Evolutionary conservation across 1,140 invertebrate genomes (phyloP).

Genomic region (Drosophila asahinai): DNA sequence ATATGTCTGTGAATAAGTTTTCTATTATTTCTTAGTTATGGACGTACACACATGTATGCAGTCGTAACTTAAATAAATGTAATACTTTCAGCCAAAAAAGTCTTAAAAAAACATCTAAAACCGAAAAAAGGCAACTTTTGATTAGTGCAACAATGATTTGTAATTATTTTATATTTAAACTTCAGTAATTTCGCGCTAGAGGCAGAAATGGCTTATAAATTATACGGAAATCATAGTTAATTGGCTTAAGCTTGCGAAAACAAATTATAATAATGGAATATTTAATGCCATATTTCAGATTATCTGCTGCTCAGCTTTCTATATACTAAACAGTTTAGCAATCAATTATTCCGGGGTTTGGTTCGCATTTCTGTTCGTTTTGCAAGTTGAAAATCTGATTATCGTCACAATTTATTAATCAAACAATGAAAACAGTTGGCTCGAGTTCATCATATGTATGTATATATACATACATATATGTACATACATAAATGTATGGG

Average conservation of each 20-base stretch:
- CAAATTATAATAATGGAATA: background rate
- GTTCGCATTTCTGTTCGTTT: constrained; percentile 1
- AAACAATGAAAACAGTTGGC: constrained; percentile 11
- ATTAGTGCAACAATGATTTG: background rate
- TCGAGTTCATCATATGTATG: background rate
- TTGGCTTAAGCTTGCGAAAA: background rate
- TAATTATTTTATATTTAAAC: background rate
- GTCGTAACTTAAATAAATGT: background rate
- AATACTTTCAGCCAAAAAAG: background rate
- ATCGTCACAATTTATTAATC: constrained; percentile 22
- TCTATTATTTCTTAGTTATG: too few species aligned
- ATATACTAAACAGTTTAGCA: background rate
- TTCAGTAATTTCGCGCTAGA: background rate
- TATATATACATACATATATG: too few species aligned
- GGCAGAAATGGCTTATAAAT: background rate
- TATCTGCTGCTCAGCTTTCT: background rate
- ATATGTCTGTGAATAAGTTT: constrained; percentile 21
- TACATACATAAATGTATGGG: background rate
- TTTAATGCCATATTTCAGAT: background rate
- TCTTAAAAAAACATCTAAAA: too few species aligned
- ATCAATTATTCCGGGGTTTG: background rate
- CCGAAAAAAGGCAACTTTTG: background rate
- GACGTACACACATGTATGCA: too few species aligned
- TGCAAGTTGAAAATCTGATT: constrained; percentile 10
- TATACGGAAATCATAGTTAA: background rate